phyloP scores from a whole-genome alignment of 1,140 invertebrate genomes.

The Platorchestia sp. region DNA sequence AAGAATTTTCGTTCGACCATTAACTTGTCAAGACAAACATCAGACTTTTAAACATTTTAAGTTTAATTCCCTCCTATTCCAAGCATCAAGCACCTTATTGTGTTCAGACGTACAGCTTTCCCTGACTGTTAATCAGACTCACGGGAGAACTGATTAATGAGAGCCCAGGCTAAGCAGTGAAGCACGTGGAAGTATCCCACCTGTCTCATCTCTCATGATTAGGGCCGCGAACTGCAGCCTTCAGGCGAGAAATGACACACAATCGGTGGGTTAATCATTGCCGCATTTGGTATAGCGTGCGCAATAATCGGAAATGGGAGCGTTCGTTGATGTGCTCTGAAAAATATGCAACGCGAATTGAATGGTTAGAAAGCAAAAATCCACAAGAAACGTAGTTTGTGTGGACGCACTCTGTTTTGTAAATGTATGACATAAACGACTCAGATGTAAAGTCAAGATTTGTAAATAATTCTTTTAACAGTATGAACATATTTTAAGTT shows the following conservation, averaged over 20 bases:
- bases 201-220: neutral
- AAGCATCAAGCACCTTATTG: neutral
- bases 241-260: neutral
- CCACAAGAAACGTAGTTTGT: too few relatives aligned
- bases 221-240: neutral
- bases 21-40: too few relatives aligned
- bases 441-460: too few relatives aligned
- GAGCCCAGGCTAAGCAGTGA: neutral
- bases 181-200: neutral
- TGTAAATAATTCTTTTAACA: too few relatives aligned
- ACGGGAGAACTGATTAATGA: neutral
- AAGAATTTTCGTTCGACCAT: too few relatives aligned
- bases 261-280: neutral
- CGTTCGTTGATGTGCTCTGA: neutral
- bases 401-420: too few relatives aligned
- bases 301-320: neutral
- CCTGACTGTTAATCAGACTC: neutral
- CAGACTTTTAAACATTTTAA: too few relatives aligned
- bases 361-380: too few relatives aligned
- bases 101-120: neutral
- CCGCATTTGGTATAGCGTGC: neutral
- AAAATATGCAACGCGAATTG: neutral
- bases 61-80: neutral
- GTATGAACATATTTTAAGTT: too few relatives aligned
- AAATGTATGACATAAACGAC: too few relatives aligned